These are phyloP conservation scores for Polyommatus icarus DNA, from an alignment of 2,888 invertebrate genomes.

Conservation along the genomic window DNA sequence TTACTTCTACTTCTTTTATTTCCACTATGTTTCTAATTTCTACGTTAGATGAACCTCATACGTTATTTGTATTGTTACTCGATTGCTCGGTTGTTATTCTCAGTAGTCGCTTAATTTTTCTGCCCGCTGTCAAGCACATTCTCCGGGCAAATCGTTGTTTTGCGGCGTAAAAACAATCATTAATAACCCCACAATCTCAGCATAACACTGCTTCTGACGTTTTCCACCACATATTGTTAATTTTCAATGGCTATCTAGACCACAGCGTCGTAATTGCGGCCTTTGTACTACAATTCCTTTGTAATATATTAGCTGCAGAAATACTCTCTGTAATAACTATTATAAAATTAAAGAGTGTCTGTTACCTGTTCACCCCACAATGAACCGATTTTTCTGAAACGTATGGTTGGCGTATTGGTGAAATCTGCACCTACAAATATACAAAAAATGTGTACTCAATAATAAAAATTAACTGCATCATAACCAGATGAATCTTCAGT, in stretches of 20 bases:
- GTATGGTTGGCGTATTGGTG: too few relatives aligned
- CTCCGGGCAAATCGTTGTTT: not conserved
- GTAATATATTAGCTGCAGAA: not conserved
- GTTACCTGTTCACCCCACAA: too few relatives aligned
- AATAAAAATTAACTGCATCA: too few relatives aligned
- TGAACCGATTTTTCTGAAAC: too few relatives aligned
- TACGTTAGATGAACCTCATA: not conserved
- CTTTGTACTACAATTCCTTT: not conserved
- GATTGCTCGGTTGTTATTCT: not conserved
- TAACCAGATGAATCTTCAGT: too few relatives aligned
- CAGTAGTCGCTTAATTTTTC: not conserved
- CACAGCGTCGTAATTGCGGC: not conserved
- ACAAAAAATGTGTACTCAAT: too few relatives aligned
- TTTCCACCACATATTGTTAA: slow-evolving; percentile 3
- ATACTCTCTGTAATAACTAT: not conserved
- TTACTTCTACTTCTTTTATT: too few relatives aligned
- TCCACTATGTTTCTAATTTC: too few relatives aligned
- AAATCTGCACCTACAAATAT: too few relatives aligned
- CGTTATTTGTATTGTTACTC: not conserved
- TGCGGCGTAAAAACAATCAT: not conserved
- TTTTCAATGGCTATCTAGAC: not conserved
- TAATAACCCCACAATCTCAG: not conserved
- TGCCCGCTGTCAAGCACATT: not conserved
- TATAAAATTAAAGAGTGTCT: too few relatives aligned
- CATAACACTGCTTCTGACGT: slow-evolving; percentile 5